These are phyloP conservation scores for Chalcosyrphus nemorum DNA, from an alignment of 2,888 invertebrate genomes.

Conservation along the genomic window DNA sequence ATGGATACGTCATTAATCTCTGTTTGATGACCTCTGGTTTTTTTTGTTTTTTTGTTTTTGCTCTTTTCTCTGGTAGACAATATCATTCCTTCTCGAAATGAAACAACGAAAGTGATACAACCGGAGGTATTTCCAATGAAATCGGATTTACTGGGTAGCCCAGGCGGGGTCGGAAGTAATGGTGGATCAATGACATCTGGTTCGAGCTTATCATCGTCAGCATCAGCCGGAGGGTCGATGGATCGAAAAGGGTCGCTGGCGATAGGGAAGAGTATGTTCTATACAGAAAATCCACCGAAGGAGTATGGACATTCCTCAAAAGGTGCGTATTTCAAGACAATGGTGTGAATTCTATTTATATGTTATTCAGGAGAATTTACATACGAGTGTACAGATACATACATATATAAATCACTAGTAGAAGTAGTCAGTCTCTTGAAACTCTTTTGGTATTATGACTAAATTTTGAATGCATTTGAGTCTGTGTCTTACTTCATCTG, in stretches of 20 bases:
- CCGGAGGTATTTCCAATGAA: constrained; percentile 81
- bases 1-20: constrained; percentile 66
- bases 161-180: constrained; percentile 71
- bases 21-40: constrained; percentile 32
- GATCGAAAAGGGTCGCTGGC: constrained; percentile 81
- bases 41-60: not conserved
- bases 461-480: too few species aligned
- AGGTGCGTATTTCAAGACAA: constrained; percentile 75
- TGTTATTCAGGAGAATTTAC: too few species aligned
- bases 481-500: too few species aligned
- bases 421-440: too few species aligned
- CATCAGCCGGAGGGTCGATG: constrained; percentile 75
- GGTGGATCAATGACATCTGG: constrained; percentile 72
- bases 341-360: not conserved
- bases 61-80: constrained; percentile 76
- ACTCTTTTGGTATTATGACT: too few species aligned
- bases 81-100: constrained; percentile 80
- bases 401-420: too few species aligned
- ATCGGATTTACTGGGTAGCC: constrained; percentile 79
- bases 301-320: constrained; percentile 78
- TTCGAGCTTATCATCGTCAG: constrained; percentile 75
- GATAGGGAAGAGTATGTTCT: constrained; percentile 82
- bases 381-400: too few species aligned
- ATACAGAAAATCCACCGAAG: constrained; percentile 82
- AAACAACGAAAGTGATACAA: constrained; percentile 79